Conservation (phyloP, 2,797 vertebrate species). For the Takifugu rubripes region DNA sequence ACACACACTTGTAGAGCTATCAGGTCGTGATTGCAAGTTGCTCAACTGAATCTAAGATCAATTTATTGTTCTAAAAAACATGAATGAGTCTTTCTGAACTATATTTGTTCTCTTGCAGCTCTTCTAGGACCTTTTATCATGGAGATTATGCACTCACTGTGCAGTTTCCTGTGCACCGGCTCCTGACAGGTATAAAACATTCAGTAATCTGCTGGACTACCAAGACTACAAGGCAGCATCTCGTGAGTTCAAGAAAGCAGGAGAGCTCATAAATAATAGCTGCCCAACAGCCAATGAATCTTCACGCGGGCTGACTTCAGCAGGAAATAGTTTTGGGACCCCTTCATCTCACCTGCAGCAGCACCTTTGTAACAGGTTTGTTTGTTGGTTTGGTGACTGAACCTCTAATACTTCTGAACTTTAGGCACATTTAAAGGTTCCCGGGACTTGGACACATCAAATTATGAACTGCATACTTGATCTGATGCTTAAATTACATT, state of each 20-base stretch:
- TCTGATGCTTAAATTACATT: conserved; percentile 3
- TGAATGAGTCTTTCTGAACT: too few relatives aligned
- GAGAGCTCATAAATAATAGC: conserved; percentile 49
- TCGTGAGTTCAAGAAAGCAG: conserved; percentile 25
- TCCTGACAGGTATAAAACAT: conserved; percentile 37
- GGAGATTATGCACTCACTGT: not conserved
- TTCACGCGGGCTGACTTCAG: conserved; percentile 31
- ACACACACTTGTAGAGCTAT: too few relatives aligned
- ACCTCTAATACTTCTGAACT: too few relatives aligned
- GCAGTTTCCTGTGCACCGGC: conserved; percentile 1
- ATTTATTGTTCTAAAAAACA: too few relatives aligned
- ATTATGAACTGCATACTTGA: conserved; percentile 9
- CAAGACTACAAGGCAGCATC: conserved; percentile 29
- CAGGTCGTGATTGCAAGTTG: too few relatives aligned
- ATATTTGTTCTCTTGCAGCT: not conserved
- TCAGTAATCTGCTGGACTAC: conserved; percentile 24
- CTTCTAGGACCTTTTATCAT: not conserved
- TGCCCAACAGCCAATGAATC: conserved; percentile 28
- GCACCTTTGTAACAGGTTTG: conserved; percentile 42
- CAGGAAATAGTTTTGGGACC: conserved; percentile 10
- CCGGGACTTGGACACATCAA: not conserved
- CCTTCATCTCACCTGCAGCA: conserved; percentile 21
- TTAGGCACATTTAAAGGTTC: too few relatives aligned
- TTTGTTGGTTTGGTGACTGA: not conserved
- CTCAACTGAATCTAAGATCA: too few relatives aligned